Conservation (phyloP, 1,140 invertebrate genomes). For the Frieseomelitta varia region DNA sequence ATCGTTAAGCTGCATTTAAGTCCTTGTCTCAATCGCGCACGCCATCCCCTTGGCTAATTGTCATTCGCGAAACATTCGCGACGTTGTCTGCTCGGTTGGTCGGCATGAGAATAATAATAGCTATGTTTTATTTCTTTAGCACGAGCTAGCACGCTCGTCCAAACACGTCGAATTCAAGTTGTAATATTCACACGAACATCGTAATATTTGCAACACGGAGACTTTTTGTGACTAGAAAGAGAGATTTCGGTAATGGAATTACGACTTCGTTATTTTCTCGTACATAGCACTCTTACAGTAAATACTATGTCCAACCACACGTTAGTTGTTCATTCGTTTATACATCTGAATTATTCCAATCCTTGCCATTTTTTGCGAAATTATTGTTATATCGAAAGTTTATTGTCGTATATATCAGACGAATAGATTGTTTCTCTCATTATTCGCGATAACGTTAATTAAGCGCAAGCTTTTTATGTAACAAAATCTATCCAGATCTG, state of each 20-base stretch:
- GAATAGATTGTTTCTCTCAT: neutral
- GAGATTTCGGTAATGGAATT: slow-evolving; percentile 58
- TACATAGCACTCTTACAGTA: slow-evolving; percentile 6
- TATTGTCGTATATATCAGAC: no score
- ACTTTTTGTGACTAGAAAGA: neutral
- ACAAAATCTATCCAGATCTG: slow-evolving; percentile 55
- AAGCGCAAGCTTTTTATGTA: slow-evolving; percentile 10
- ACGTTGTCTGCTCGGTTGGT: slow-evolving; percentile 59
- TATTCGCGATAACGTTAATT: slow-evolving; percentile 38
- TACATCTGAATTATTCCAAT: neutral
- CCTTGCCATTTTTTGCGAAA: neutral
- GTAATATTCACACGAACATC: neutral
- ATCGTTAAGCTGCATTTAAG: slow-evolving; percentile 54
- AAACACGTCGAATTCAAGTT: neutral
- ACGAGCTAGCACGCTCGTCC: neutral
- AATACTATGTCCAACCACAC: neutral
- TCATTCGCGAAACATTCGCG: slow-evolving; percentile 59
- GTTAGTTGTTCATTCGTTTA: neutral
- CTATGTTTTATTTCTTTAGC: slow-evolving; percentile 3
- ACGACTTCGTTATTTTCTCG: slow-evolving; percentile 49
- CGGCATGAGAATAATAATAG: slow-evolving; percentile 64
- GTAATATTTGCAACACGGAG: no score
- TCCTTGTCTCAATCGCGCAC: slow-evolving; percentile 25
- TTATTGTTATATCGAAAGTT: neutral
- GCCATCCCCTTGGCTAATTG: slow-evolving; percentile 47